A percentile compares a stretch with the other conserved stretches of the same genome.
These are phyloP conservation scores for Rhopalosiphum nymphaeae DNA, from an alignment of 2,888 invertebrate species.

Conservation along the genomic window DNA sequence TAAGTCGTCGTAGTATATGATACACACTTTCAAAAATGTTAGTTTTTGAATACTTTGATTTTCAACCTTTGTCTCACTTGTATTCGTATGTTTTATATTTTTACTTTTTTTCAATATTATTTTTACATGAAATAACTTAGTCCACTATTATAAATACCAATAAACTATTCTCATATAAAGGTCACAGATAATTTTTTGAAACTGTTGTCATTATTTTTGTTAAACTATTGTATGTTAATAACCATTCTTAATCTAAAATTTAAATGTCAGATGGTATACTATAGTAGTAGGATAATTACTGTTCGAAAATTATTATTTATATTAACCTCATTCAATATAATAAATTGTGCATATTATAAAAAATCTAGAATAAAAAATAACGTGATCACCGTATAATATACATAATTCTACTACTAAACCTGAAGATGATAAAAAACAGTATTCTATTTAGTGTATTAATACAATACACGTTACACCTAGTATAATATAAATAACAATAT, in stretches of 20 bases:
- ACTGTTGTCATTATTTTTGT: background rate
- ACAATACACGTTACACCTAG: background rate
- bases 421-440: too few relatives aligned
- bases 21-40: background rate
- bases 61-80: background rate
- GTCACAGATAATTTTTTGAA: background rate
- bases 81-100: too few relatives aligned
- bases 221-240: background rate
- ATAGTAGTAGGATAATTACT: background rate
- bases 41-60: background rate
- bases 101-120: background rate
- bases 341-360: background rate
- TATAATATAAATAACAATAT: background rate
- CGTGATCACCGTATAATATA: background rate
- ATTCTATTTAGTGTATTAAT: too few relatives aligned
- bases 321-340: background rate
- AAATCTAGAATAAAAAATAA: background rate
- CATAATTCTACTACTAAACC: background rate
- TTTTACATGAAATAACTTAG: background rate
- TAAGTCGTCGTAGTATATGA: background rate
- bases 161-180: background rate
- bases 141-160: background rate
- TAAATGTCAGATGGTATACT: background rate
- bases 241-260: background rate
- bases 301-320: background rate